phyloP scores from a whole-genome alignment of 2,888 invertebrate species.

The Xylocampa areola region DNA sequence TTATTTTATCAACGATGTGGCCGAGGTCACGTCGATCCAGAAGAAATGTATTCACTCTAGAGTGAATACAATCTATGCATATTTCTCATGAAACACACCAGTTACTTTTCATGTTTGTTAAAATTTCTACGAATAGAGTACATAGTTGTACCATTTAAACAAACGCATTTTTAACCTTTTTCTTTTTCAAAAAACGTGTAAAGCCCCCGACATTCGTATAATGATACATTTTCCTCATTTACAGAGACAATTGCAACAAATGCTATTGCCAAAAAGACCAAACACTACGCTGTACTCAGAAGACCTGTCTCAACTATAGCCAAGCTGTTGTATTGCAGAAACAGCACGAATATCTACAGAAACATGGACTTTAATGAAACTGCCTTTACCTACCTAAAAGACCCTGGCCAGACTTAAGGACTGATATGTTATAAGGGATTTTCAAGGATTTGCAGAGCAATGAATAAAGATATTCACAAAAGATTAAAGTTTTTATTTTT shows the following conservation, averaged over 20 bases:
- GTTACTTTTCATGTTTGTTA: too few relatives aligned
- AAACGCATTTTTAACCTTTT: too few relatives aligned
- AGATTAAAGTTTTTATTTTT: neutral
- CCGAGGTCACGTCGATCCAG: too few relatives aligned
- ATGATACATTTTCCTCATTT: constrained; percentile 21
- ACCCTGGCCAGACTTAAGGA: constrained; percentile 4
- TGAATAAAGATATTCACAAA: constrained; percentile 43
- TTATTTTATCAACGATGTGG: too few relatives aligned
- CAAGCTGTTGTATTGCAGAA: constrained; percentile 63
- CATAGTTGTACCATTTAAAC: too few relatives aligned
- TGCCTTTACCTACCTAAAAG: neutral
- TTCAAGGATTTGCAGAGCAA: constrained; percentile 28
- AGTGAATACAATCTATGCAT: too few relatives aligned
- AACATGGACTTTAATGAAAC: constrained; percentile 63
- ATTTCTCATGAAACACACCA: too few relatives aligned
- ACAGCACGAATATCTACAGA: constrained; percentile 60
- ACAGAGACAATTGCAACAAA: constrained; percentile 76
- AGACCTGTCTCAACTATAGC: constrained; percentile 73
- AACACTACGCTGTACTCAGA: constrained; percentile 76
- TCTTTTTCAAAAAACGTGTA: too few relatives aligned
- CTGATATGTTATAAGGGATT: neutral
- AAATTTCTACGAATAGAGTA: too few relatives aligned
- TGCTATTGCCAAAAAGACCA: constrained; percentile 77
- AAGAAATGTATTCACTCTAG: too few relatives aligned
- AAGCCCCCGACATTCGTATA: too few relatives aligned